Conservation (phyloP, 2,113 vertebrate genomes). For the Nothoprocta perdicaria region DNA sequence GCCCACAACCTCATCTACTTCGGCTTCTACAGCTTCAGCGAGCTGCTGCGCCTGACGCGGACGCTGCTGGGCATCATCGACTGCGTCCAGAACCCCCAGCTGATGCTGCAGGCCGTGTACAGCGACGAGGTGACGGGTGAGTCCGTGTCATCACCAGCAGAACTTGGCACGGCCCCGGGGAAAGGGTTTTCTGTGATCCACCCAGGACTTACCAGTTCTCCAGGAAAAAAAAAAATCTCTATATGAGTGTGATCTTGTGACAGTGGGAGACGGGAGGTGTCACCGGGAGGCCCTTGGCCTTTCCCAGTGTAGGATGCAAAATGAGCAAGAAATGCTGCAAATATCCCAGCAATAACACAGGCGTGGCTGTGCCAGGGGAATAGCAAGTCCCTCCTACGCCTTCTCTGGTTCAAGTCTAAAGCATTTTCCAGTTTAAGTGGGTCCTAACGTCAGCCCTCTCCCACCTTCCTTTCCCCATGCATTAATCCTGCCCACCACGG, state of each 20-base stretch:
- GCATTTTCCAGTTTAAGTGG: background rate
- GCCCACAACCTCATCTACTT: conserved; percentile 98
- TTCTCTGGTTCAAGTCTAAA: background rate
- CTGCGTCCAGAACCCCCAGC: conserved; percentile 86
- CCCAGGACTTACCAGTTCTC: background rate
- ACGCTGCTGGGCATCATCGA: conserved; percentile 96
- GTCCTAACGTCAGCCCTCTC: background rate
- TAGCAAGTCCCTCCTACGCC: accelerated
- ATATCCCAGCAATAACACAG: no score
- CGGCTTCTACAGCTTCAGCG: conserved; percentile 98
- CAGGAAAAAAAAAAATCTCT: background rate
- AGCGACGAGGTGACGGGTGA: conserved; percentile 85
- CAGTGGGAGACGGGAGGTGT: background rate
- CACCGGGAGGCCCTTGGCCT: background rate
- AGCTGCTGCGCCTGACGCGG: conserved; percentile 92
- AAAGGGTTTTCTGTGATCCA: background rate
- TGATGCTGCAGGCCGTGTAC: conserved; percentile 76
- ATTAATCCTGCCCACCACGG: background rate
- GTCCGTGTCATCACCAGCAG: background rate
- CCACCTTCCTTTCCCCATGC: background rate
- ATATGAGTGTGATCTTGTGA: accelerated
- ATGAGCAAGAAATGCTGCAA: background rate
- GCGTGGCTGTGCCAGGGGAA: background rate
- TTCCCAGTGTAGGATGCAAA: background rate
- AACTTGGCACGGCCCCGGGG: background rate